phyloP scores from a whole-genome alignment of 2,888 invertebrate species.

The Dromius quadrimaculatus region DNA sequence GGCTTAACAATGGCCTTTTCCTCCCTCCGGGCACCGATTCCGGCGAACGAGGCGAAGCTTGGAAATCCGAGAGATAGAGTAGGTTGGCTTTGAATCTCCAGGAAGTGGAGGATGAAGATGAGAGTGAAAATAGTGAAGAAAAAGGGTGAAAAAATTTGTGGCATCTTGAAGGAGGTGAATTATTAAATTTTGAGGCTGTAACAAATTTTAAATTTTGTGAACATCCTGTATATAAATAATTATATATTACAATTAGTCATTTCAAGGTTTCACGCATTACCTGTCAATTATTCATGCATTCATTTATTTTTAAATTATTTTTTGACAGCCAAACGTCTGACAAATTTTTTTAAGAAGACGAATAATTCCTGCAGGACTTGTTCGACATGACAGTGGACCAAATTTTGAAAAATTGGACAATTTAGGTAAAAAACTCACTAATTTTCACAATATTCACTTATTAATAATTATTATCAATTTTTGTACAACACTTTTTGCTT shows the following conservation, averaged over 20 bases:
- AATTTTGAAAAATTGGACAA: neutral
- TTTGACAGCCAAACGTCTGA: neutral
- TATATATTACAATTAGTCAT: neutral
- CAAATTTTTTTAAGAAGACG: neutral
- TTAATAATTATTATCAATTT: too few species aligned
- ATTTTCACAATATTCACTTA: too few species aligned
- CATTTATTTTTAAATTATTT: slow-evolving; percentile 1
- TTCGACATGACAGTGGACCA: neutral
- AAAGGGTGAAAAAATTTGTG: too few species aligned
- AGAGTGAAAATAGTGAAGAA: too few species aligned
- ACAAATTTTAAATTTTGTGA: neutral
- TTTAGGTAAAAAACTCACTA: too few species aligned
- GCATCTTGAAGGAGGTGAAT: slow-evolving; percentile 60
- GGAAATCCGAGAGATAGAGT: slow-evolving; percentile 61
- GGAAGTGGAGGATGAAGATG: slow-evolving; percentile 58
- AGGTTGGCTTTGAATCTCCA: slow-evolving; percentile 61
- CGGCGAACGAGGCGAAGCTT: slow-evolving; percentile 58
- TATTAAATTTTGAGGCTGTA: neutral
- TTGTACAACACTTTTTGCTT: too few species aligned
- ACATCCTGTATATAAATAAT: neutral
- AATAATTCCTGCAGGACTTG: neutral
- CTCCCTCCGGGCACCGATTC: slow-evolving; percentile 56
- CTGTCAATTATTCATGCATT: slow-evolving; percentile 1
- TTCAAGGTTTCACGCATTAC: neutral
- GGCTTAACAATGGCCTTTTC: slow-evolving; percentile 69